Base-by-base conservation (phyloP, 1,140 invertebrate species). In the Drosophila suzukii region DNA sequence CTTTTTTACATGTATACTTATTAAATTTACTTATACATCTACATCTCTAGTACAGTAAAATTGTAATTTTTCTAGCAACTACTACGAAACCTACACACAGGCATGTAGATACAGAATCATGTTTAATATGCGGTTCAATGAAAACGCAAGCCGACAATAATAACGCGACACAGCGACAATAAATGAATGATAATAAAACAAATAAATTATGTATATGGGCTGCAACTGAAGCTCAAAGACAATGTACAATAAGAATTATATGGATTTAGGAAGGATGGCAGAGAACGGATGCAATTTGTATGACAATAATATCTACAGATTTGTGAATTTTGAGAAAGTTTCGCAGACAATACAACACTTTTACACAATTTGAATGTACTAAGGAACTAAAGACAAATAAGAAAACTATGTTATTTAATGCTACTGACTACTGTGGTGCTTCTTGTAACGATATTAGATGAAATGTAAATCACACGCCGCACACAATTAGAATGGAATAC, bases 391-490 rank as follows among this genome's bases (percentile, higher is more conserved):
- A 38, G 49, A 58, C 57, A 68, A 66, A 32, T 41, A 47, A 59
- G 60, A 49, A 30, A 79, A 81, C 49, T 67, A 89, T 67, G 72
- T 88, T 84, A 83, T 88, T 88, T 80, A 88, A 80, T 84, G 80
- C 84, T 88, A 89, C 63, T 89, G 73, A 84, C 83, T 89, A 88
- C 84, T 88, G 83, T 89, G 83, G 83, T 88, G 83, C 83, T 88
- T 89, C 83, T 80, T 83, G 75, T 75, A 83, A 83, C 51, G 73
- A 83, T 70, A 74, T 67, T 67, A 78, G 74, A 51, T 44, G 57
- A 77, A 61, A 65, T 56, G 46, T 72, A 81, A 58, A 61, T 56
- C 50, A 61, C 43, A 50, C 57, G 55, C 44, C 50, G 50, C 43
- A 41, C 32, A 73, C 24, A 39, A 54, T 58, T 58, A 60, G 17